Conservation (phyloP, 2,888 invertebrate genomes). For the Clepsis dumicolana region DNA sequence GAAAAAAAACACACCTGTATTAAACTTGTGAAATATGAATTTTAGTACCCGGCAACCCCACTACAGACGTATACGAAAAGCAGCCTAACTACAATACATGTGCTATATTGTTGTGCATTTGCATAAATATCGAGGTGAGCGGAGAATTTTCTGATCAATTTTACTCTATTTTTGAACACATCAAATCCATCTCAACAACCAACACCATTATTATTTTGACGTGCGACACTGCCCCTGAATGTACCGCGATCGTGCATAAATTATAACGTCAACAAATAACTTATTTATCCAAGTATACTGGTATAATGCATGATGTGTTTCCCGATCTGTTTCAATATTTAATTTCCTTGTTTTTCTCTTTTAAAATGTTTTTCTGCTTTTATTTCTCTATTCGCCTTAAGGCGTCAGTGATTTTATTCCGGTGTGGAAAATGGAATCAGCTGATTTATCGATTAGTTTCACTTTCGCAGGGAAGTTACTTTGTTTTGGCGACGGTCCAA, state of each 20-base stretch:
- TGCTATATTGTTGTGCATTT: constrained; percentile 56
- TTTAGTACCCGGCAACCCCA: constrained; percentile 49
- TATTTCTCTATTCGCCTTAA: not conserved
- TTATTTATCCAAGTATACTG: not conserved
- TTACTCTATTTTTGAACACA: constrained; percentile 42
- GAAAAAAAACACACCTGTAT: not conserved
- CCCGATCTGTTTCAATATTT: not conserved
- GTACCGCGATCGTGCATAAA: not conserved
- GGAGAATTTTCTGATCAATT: constrained; percentile 45
- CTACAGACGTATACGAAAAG: constrained; percentile 57
- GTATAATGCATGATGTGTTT: too few species aligned
- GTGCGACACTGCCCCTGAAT: constrained; percentile 20
- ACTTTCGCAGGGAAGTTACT: constrained; percentile 69
- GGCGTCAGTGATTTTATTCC: constrained; percentile 5
- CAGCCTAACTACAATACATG: constrained; percentile 54
- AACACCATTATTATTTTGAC: not conserved
- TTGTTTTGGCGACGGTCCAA: constrained; percentile 77
- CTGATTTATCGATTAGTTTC: constrained; percentile 77
- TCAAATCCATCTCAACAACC: constrained; percentile 23
- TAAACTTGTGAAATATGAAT: not conserved
- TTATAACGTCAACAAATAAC: constrained; percentile 19
- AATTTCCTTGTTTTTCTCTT: not conserved
- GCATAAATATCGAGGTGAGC: constrained; percentile 58
- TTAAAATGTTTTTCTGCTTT: not conserved
- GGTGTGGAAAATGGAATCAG: constrained; percentile 56